Conservation (phyloP, 1,140 invertebrate species). For the Orchestia grillus region DNA sequence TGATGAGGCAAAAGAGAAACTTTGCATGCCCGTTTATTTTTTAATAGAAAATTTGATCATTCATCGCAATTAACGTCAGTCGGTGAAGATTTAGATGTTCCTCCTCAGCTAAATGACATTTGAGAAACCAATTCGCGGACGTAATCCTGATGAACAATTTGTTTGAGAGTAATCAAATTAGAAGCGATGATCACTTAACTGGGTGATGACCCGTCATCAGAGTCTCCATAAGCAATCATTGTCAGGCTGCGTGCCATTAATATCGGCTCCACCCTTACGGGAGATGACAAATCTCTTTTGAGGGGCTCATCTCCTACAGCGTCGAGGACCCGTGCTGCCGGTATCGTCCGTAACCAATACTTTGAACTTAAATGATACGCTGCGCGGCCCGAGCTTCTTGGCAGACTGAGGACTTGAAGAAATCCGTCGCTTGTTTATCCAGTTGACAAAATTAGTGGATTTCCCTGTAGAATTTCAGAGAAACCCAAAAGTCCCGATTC, state of each 20-base stretch:
- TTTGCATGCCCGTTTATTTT: not conserved
- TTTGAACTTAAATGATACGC: constrained; percentile 11
- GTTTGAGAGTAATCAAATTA: constrained; percentile 54
- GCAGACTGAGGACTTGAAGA: not conserved
- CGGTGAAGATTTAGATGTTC: constrained; percentile 25
- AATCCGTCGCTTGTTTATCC: not conserved
- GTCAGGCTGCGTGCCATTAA: constrained; percentile 35
- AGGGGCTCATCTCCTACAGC: not conserved
- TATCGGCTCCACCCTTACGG: constrained; percentile 43
- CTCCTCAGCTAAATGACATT: not conserved
- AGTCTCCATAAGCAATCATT: constrained; percentile 52
- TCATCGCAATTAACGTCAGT: constrained; percentile 39
- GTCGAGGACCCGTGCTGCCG: not conserved
- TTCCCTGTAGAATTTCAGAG: not conserved
- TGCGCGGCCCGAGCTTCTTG: not conserved
- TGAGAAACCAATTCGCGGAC: constrained; percentile 5
- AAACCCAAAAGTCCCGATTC: not conserved
- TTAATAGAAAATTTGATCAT: not conserved
- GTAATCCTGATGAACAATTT: constrained; percentile 46
- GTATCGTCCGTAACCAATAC: not conserved
- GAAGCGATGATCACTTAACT: constrained; percentile 48
- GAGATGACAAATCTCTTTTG: constrained; percentile 56
- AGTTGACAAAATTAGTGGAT: not conserved
- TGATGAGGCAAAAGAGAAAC: not conserved
- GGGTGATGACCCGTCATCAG: constrained; percentile 48